Conservation (phyloP, 2,113 vertebrate genomes). For the Ceuthmochares aereus region DNA sequence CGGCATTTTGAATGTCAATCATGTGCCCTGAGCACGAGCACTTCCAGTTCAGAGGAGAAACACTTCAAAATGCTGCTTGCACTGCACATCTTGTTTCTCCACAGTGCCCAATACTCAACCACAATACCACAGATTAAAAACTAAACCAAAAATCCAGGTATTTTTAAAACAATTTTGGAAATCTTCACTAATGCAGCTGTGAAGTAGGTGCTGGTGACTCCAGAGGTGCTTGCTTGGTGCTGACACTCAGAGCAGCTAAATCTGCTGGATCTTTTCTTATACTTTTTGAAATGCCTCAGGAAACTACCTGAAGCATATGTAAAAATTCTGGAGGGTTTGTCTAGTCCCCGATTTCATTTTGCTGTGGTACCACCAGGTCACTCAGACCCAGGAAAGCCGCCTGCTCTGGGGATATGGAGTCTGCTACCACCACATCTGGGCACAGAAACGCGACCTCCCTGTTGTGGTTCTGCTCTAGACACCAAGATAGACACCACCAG, state of each 20-base stretch:
- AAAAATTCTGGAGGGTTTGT: not conserved
- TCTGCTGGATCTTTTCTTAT: not conserved
- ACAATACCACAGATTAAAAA: not conserved
- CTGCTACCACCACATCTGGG: not conserved
- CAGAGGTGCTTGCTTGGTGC: not conserved
- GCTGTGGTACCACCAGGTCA: not conserved
- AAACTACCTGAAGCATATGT: not conserved
- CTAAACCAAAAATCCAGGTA: not conserved
- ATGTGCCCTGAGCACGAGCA: rapidly evolving
- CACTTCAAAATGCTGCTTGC: not conserved
- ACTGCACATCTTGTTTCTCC: not conserved
- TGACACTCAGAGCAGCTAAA: not conserved
- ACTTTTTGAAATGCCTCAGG: not conserved
- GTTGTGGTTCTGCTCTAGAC: not conserved
- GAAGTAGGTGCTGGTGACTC: not conserved
- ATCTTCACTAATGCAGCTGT: not conserved
- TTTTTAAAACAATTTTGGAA: not conserved
- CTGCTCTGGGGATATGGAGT: rapidly evolving
- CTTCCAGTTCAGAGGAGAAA: not conserved
- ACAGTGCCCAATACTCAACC: not conserved
- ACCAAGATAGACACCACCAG: rapidly evolving
- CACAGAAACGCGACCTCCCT: rapidly evolving
- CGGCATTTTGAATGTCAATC: rapidly evolving
- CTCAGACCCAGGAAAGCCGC: not conserved
- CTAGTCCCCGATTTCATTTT: not conserved